Percentiles rank a stretch among this genome's conserved stretches.
These are phyloP conservation scores for Actinostola sp. DNA, from an alignment of 92 coral and sea anemone species.

Conservation along the genomic window DNA sequence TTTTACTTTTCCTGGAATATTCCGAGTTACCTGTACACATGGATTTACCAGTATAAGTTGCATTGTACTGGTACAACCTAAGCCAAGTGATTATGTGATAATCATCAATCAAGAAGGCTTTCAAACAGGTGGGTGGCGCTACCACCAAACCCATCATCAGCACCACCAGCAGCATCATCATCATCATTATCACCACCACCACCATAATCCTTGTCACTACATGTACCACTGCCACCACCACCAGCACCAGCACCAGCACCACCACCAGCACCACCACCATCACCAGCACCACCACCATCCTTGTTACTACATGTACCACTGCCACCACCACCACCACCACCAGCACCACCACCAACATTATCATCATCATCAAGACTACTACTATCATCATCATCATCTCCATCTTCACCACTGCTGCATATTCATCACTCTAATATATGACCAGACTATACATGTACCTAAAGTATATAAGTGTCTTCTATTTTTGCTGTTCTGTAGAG, in stretches of 20 bases:
- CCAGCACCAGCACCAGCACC: neutral
- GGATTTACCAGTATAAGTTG: slow-evolving; percentile 16
- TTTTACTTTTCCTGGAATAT: slow-evolving; percentile 37
- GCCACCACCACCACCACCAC: too few species aligned
- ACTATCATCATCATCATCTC: neutral
- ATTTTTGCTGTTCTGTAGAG: slow-evolving; percentile 23
- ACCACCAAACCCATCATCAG: neutral
- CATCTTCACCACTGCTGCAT: too few species aligned
- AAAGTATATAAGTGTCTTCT: neutral
- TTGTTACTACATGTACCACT: too few species aligned
- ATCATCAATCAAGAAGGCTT: slow-evolving; percentile 41
- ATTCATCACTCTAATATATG: too few species aligned
- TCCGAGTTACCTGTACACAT: neutral
- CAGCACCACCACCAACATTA: neutral
- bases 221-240: neutral
- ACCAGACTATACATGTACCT: too few species aligned
- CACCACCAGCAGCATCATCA: too few species aligned
- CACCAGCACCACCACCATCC: too few species aligned
- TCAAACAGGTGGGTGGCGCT: slow-evolving; percentile 36
- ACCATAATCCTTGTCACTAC: neutral
- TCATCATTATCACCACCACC: neutral
- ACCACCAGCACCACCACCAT: too few species aligned
- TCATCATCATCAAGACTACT: neutral
- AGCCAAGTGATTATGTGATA: slow-evolving; percentile 56
- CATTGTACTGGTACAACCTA: slow-evolving; percentile 51